These are phyloP conservation scores for Petromus typicus DNA, from an alignment of 2,113 vertebrate genomes.

Conservation along the genomic window DNA sequence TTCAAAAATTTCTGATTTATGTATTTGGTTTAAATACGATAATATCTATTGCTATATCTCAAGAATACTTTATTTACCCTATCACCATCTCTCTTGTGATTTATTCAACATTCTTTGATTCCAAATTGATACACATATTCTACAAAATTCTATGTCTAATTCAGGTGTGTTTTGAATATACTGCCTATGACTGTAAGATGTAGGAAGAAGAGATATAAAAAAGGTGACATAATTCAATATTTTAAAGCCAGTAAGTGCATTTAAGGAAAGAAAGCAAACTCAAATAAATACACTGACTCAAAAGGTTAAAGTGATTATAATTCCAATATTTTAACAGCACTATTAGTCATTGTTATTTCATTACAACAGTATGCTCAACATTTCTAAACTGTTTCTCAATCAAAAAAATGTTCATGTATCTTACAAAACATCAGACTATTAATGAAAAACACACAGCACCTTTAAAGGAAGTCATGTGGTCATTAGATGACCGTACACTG, in stretches of 20 bases:
- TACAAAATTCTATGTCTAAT: slow-evolving; percentile 32
- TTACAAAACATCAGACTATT: slow-evolving; percentile 51
- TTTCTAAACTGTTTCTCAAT: slow-evolving; percentile 74
- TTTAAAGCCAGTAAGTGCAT: slow-evolving; percentile 37
- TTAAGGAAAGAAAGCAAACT: slow-evolving; percentile 59
- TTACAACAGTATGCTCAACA: slow-evolving; percentile 58
- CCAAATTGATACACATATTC: slow-evolving; percentile 23
- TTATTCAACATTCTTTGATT: slow-evolving; percentile 54
- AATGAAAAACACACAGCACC: background rate
- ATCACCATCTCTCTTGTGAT: background rate
- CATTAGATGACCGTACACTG: too few species aligned
- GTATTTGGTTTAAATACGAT: background rate
- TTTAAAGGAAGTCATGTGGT: slow-evolving; percentile 56
- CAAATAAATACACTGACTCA: slow-evolving; percentile 32
- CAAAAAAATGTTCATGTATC: slow-evolving; percentile 46
- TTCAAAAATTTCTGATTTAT: background rate
- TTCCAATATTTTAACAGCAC: slow-evolving; percentile 54
- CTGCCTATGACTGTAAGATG: background rate
- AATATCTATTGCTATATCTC: slow-evolving; percentile 5
- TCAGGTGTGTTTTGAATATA: slow-evolving; percentile 43
- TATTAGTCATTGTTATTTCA: slow-evolving; percentile 73
- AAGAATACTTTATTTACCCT: background rate
- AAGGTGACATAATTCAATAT: background rate
- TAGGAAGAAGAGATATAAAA: background rate
- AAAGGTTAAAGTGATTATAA: slow-evolving; percentile 39